Conservation (phyloP, 1,140 invertebrate genomes). For the Megalonaias nervosa region DNA sequence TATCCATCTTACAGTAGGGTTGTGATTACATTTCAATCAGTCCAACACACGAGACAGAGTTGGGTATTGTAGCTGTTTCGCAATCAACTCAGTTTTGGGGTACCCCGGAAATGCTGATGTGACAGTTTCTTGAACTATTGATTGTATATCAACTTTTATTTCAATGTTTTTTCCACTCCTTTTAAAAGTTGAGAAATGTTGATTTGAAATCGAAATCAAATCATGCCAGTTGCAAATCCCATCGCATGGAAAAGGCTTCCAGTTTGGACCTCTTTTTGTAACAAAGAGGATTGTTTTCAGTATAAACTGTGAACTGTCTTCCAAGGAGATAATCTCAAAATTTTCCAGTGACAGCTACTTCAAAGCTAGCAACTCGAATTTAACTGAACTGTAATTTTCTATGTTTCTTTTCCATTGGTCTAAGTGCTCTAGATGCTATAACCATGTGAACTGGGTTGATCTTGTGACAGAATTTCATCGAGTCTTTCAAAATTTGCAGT, state of each 20-base stretch:
- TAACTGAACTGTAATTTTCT: slow-evolving; percentile 13
- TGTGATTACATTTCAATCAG: neutral
- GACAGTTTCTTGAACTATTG: no score
- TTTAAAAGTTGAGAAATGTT: no score
- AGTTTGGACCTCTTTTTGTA: neutral
- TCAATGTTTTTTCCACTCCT: no score
- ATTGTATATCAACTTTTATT: no score
- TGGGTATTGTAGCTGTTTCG: no score
- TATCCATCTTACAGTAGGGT: neutral
- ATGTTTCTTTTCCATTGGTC: slow-evolving; percentile 2
- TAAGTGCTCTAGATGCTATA: neutral
- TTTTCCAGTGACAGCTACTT: neutral
- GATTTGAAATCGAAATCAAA: neutral
- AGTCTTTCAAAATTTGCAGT: neutral
- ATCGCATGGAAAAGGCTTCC: neutral
- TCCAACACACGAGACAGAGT: neutral
- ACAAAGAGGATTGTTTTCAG: neutral
- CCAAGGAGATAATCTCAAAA: neutral
- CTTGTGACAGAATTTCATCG: neutral
- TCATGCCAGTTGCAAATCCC: neutral
- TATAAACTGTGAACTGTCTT: neutral
- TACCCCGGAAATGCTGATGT: no score
- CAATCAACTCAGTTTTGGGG: no score
- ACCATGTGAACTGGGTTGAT: neutral
- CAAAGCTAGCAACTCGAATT: neutral